Base-by-base conservation (phyloP, 2,797 vertebrate species). In the Buceros bicornis region DNA sequence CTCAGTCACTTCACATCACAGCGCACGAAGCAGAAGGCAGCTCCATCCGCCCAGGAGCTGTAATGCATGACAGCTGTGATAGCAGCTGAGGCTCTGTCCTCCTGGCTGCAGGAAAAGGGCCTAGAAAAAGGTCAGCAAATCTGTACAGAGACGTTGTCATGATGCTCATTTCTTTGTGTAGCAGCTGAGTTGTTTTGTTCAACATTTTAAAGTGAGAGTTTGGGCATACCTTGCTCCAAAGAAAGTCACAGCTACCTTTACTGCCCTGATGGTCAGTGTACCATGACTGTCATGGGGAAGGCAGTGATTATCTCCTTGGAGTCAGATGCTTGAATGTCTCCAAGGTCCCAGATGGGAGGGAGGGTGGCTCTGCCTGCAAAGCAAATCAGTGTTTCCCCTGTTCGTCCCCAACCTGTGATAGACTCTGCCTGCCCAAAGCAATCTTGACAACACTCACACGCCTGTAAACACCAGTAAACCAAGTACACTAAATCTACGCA, bases 401-500 rank as follows among this genome's bases (percentile, higher is more conserved):
- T 95, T 94, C 90, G 81, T 92, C 89, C 77, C 60, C 35, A 43
- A 90, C 70, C 71, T 95, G 61, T 79, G 92, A 45, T 43, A 96
- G 64, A 70, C 85, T 95, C 70, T 93, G 95, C 89, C 87, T 95
- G 89, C 82, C 97, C 95, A 60, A 95, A 94, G 78, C 91, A 88
- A 95, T 96, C 88, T 56, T 89, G 89, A 97, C 95, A 97, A 95
- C 66, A 91, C 69, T 92, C 56, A 79, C 61, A 87, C 10, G 95
- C 91, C 96, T 97, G 93, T 96, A 98, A 98, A 96, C 95, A 97
- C 71, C 67, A 91, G 96, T 82, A 96, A 94, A 97, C 94, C 93
- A 97, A 97, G 85, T 95, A 95, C 89, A 97, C 90, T 97, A 96
- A 98, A 97, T 98, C 95, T 97, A 96, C 93, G 93, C 94, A 84